Base-by-base conservation (phyloP, 2,797 vertebrate genomes). In the Limosa lapponica region DNA sequence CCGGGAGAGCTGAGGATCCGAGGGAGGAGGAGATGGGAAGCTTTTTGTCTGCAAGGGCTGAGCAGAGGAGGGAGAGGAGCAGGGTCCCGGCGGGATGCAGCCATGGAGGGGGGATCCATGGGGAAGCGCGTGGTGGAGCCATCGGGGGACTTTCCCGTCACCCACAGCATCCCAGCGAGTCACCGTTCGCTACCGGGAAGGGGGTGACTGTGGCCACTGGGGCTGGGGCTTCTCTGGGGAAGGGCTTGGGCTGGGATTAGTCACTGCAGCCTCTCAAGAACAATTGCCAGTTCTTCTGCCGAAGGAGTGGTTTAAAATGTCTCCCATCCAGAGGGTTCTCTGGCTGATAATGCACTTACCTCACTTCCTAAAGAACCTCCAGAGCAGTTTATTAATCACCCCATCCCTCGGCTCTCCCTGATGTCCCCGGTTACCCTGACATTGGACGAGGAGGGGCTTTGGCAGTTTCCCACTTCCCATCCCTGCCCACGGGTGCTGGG, bases 21-120 rank as follows among this genome's bases (percentile, higher is more conserved):
- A 89, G 83, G 87, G 94, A 94, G 87, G 88, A 93, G 85, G 80
- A 83, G 93, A 41, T 59, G 82, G 93, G 89, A 64, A 89, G 82
- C n/a, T 71, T 84, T 90, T 82, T 85, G 87, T 92, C 84, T 59
- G 51, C 16, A 65, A 48, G 66, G 73, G 66, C 62, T 46, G 61
- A 64, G 87, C 52, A 83, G 93, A 78, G 62, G 72, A 90, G 70
- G 78, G 82, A 75, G 62, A 86, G 59, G 55, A 87, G 52, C 86
- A 8, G 0, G 22, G n/a, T 81, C 65, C 81, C 0, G 0, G 41
- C 6, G 3, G 59, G 74, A 72, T 10, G 6, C 3, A 5, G 91
- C 61, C 10, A 0, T 9, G 57, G 62, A 75, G 11, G 8, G 10
- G 52, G 34, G 28, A 67, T 82, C 80, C 1, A 0, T 22, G 36